Percentiles rank a stretch among this genome's conserved stretches.
These are phyloP conservation scores for Phrixothrix hirtus DNA, from an alignment of 2,888 invertebrate species.

Conservation along the genomic window DNA sequence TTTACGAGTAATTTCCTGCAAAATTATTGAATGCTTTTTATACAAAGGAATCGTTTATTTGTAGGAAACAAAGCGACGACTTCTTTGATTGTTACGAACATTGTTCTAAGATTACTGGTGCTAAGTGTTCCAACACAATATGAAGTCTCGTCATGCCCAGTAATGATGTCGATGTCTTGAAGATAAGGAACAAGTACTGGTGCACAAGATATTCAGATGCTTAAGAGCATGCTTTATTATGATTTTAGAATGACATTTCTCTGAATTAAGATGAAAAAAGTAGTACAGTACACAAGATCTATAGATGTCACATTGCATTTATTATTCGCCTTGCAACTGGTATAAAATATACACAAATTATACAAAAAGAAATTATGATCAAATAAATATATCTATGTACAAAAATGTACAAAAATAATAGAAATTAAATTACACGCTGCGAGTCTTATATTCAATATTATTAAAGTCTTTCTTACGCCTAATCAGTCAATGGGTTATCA, in stretches of 20 bases:
- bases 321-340: conserved; percentile 54
- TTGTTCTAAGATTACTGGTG: conserved; percentile 47
- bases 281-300: conserved; percentile 29
- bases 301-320: conserved; percentile 55
- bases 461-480: conserved; percentile 46
- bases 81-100: conserved; percentile 44
- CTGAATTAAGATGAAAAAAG: too few relatives aligned
- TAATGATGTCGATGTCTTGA: conserved; percentile 42
- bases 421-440: conserved; percentile 41
- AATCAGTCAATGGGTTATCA: conserved; percentile 60
- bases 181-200: conserved; percentile 39
- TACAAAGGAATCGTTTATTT: conserved; percentile 44
- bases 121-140: conserved; percentile 41
- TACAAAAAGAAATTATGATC: conserved; percentile 53
- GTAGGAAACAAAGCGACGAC: conserved; percentile 48
- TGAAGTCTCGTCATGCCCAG: conserved; percentile 41
- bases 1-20: not conserved
- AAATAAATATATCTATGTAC: conserved; percentile 59
- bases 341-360: conserved; percentile 58
- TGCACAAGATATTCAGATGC: conserved; percentile 30
- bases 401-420: conserved; percentile 58
- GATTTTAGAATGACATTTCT: too few relatives aligned
- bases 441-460: conserved; percentile 34
- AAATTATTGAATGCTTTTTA: conserved; percentile 23
- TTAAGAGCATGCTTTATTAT: conserved; percentile 10